A percentile compares a stretch with the other conserved stretches of the same genome.
These are phyloP conservation scores for Halisarca cf. caerulea DNA, from an alignment of 37 sponge, comb jelly and placozoan genomes.

Conservation along the genomic window DNA sequence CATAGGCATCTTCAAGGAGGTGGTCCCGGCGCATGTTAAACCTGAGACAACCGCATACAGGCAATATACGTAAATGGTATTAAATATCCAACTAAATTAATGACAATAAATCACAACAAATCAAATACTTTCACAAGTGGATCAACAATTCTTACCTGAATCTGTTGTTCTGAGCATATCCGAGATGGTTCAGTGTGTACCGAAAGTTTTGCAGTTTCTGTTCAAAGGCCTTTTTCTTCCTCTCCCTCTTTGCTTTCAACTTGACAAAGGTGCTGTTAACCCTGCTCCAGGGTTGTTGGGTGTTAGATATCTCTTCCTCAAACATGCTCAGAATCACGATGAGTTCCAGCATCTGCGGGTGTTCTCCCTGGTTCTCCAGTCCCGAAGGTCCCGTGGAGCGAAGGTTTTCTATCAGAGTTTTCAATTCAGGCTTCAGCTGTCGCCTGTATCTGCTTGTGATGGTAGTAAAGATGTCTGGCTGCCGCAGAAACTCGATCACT, in stretches of 20 bases:
- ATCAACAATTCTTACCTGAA: constrained; percentile 44
- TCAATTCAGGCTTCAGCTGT: constrained; percentile 19
- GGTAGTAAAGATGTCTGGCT: constrained; percentile 53
- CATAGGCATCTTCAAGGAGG: constrained; percentile 80
- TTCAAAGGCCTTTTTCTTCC: constrained; percentile 63
- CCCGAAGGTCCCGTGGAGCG: background rate
- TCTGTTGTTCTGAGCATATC: constrained; percentile 66
- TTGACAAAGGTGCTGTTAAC: background rate
- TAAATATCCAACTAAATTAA: too few relatives aligned
- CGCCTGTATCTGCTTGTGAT: constrained; percentile 15
- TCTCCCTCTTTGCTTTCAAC: constrained; percentile 28
- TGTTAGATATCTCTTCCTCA: constrained; percentile 70
- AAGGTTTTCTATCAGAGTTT: constrained; percentile 27
- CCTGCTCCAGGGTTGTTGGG: background rate
- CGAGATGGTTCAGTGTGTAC: constrained; percentile 53
- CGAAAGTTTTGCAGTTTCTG: constrained; percentile 73
- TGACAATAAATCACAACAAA: too few relatives aligned
- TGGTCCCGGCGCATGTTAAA: constrained; percentile 82
- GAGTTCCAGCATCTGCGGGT: constrained; percentile 24
- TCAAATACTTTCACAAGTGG: too few relatives aligned
- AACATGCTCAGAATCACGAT: constrained; percentile 56
- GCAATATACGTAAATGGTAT: too few relatives aligned
- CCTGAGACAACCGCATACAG: too few relatives aligned
- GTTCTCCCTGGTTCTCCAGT: constrained; percentile 4
- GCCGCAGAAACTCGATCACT: constrained; percentile 71